These are phyloP conservation scores for Galbula dea DNA, from an alignment of 2,113 vertebrate species.

Conservation along the genomic window DNA sequence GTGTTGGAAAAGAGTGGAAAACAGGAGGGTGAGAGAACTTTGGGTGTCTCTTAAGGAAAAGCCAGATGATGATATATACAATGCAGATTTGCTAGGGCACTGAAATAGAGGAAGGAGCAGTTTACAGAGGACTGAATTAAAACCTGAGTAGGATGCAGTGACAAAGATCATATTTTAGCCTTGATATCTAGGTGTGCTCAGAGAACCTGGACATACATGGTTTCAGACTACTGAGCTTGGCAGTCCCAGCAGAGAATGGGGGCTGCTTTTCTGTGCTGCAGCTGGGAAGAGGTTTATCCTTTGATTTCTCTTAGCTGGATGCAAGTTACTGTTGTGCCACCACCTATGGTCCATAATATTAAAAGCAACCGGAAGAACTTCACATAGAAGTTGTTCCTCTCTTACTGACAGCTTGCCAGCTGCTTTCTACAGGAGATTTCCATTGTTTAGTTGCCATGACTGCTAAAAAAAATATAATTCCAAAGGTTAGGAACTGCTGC, in stretches of 20 bases:
- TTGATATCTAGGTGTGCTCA: not conserved
- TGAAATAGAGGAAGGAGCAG: not conserved
- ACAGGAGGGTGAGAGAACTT: not conserved
- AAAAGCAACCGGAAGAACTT: not conserved
- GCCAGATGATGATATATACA: not conserved
- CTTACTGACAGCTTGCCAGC: not conserved
- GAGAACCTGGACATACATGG: not conserved
- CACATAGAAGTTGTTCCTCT: not conserved
- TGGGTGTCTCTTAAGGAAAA: not conserved
- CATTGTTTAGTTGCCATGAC: not conserved
- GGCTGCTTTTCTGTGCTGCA: not conserved
- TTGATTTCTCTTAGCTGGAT: not conserved
- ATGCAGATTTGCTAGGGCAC: not conserved
- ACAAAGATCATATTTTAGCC: not conserved
- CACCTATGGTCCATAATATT: not conserved
- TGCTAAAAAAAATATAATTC: not conserved
- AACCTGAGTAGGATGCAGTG: not conserved
- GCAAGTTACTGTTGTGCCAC: not conserved
- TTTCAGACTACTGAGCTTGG: not conserved
- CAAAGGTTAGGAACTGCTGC: not conserved
- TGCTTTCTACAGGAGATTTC: not conserved
- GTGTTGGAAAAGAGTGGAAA: not conserved
- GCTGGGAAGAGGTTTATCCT: not conserved
- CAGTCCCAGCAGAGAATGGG: not conserved
- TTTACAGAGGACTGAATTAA: not conserved